Evolutionary conservation across 2,797 vertebrate species (phyloP).

Genomic region (Phyllotis vaccarum): DNA sequence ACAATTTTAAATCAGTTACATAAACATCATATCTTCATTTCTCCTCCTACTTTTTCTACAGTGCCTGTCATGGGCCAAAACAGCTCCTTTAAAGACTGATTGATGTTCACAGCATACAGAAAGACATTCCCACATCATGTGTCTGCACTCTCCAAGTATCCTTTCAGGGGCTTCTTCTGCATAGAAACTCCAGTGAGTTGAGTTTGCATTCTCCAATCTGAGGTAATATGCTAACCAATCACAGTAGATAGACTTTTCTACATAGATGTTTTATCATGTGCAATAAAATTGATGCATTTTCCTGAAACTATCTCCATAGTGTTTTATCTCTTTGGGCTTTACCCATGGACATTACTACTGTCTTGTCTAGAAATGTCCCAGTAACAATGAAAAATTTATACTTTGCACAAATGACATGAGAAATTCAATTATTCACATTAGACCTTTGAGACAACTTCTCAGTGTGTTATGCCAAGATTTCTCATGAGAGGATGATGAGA

Average conservation of each 20-base stretch:
- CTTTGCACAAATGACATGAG: not conserved
- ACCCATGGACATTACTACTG: too few relatives aligned
- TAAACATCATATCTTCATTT: too few relatives aligned
- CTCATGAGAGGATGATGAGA: not conserved
- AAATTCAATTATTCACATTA: not conserved
- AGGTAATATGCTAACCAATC: not conserved
- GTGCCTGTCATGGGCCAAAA: too few relatives aligned
- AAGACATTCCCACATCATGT: too few relatives aligned
- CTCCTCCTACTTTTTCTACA: too few relatives aligned
- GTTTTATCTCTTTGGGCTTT: too few relatives aligned
- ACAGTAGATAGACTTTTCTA: not conserved
- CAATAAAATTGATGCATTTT: not conserved
- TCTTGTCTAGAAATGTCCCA: not conserved
- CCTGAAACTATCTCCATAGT: not conserved
- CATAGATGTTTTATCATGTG: too few relatives aligned
- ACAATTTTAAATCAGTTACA: too few relatives aligned
- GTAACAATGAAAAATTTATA: not conserved
- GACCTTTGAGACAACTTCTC: not conserved
- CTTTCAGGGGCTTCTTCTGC: not conserved
- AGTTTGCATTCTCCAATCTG: too few relatives aligned
- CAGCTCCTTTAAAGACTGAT: too few relatives aligned
- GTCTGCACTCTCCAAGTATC: not conserved
- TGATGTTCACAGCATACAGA: too few relatives aligned
- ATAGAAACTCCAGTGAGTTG: not conserved
- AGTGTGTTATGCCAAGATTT: not conserved